Conservation (phyloP, 2,797 vertebrate genomes). For the Arctocebus calabarensis region DNA sequence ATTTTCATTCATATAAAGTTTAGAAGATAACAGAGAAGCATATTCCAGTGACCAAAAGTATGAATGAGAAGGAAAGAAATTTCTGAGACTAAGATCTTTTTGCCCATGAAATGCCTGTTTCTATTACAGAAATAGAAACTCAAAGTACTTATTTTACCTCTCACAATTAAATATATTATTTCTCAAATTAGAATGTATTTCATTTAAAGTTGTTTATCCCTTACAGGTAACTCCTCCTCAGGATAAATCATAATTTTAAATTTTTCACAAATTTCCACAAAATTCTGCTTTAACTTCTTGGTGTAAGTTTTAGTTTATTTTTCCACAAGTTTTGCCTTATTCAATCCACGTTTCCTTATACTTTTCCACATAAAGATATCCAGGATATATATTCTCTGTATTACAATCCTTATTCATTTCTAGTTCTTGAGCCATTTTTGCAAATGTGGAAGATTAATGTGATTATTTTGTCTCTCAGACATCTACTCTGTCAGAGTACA, state of each 20-base stretch:
- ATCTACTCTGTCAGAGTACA: conserved; percentile 83
- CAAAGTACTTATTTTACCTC: not conserved
- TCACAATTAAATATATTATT: conserved; percentile 33
- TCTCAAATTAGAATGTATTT: conserved; percentile 5
- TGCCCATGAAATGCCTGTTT: conserved; percentile 88
- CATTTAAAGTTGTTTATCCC: not conserved
- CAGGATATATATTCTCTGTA: conserved; percentile 47
- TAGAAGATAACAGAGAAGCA: conserved; percentile 46
- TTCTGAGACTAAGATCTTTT: conserved; percentile 88
- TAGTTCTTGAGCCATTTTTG: conserved; percentile 66
- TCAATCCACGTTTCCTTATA: conserved; percentile 94
- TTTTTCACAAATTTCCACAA: no score
- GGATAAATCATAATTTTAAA: no score
- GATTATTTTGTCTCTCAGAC: conserved; percentile 76
- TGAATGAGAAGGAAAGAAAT: conserved; percentile 79
- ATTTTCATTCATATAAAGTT: not conserved
- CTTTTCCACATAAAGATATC: conserved; percentile 89
- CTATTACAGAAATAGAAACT: not conserved
- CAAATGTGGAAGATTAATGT: conserved; percentile 72
- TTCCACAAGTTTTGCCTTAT: conserved; percentile 92
- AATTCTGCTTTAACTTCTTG: no score
- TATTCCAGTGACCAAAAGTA: not conserved
- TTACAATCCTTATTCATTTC: conserved; percentile 62
- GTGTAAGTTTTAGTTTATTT: conserved; percentile 89
- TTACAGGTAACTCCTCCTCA: not conserved